phyloP scores from a whole-genome alignment of 2,888 invertebrate species.

The Scrobipalpa atriplicella region DNA sequence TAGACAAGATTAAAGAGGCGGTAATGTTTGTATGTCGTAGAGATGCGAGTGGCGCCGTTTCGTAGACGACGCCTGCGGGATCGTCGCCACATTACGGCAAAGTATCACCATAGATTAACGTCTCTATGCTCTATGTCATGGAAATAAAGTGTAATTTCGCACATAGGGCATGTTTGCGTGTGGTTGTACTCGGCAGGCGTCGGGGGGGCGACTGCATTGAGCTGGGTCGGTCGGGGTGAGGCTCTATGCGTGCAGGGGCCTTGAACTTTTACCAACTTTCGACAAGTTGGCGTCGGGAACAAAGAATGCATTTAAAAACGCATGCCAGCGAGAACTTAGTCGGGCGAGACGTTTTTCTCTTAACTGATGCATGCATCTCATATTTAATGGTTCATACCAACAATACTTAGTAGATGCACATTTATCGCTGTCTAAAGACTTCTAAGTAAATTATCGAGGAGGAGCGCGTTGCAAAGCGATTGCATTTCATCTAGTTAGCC shows the following conservation, averaged over 20 bases:
- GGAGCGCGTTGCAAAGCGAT: neutral
- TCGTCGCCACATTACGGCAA: neutral
- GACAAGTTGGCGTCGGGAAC: constrained; percentile 2
- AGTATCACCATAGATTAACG: neutral
- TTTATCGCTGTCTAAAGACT: constrained; percentile 9
- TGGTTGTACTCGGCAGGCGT: neutral
- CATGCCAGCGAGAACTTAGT: neutral
- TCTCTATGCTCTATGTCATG: neutral
- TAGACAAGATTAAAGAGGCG: constrained; percentile 19
- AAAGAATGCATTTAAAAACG: constrained; percentile 1
- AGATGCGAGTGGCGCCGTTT: neutral
- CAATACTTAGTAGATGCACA: neutral
- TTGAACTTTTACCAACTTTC: constrained; percentile 14
- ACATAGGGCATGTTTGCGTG: neutral
- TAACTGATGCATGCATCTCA: neutral
- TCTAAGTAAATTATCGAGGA: neutral
- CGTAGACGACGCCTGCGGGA: neutral
- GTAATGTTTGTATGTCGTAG: neutral
- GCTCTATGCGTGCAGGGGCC: neutral
- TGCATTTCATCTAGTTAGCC: neutral
- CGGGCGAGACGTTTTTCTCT: neutral
- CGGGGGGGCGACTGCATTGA: constrained; percentile 14
- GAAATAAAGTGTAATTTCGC: neutral
- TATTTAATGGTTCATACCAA: neutral
- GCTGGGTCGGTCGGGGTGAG: constrained; percentile 3